phyloP scores from a whole-genome alignment of 53 echinoderm and acorn worm species.

The Mesocentrotus franciscanus region DNA sequence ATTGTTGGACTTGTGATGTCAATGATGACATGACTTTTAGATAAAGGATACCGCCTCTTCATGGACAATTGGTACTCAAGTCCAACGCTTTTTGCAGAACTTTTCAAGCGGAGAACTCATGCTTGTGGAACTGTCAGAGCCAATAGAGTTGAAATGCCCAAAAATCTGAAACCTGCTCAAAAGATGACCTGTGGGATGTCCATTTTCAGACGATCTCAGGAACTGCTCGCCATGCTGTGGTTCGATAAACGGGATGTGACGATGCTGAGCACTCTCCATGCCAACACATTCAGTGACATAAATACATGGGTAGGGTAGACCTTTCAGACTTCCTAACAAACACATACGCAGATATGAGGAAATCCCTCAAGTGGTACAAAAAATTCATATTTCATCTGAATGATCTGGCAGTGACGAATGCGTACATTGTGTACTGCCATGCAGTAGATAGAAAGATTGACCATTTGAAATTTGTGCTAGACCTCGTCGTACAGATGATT shows the following conservation, averaged over 20 bases:
- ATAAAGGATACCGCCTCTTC: constrained; percentile 58
- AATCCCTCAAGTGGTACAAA: constrained; percentile 62
- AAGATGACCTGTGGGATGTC: constrained; percentile 46
- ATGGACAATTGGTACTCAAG: constrained; percentile 68
- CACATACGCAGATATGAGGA: constrained; percentile 54
- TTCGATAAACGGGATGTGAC: constrained; percentile 48
- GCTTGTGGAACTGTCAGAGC: constrained; percentile 62
- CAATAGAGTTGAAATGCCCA: constrained; percentile 55
- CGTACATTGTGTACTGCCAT: constrained; percentile 58
- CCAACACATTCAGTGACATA: constrained; percentile 16
- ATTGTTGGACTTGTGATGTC: too few relatives aligned
- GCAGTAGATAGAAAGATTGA: background rate
- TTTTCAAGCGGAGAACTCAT: constrained; percentile 42
- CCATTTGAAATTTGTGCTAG: constrained; percentile 17
- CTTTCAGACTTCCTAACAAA: constrained; percentile 56
- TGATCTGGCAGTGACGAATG: constrained; percentile 59
- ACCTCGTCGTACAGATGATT: background rate
- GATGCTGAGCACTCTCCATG: constrained; percentile 28
- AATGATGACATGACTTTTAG: constrained; percentile 52
- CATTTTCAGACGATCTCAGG: constrained; percentile 32
- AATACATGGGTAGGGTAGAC: constrained; percentile 69
- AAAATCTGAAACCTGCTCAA: constrained; percentile 28
- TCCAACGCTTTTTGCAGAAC: constrained; percentile 25
- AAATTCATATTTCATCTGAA: constrained; percentile 66
- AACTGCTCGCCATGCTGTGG: constrained; percentile 51